phyloP scores from a whole-genome alignment of 1,140 invertebrate species.

The Battus philenor region DNA sequence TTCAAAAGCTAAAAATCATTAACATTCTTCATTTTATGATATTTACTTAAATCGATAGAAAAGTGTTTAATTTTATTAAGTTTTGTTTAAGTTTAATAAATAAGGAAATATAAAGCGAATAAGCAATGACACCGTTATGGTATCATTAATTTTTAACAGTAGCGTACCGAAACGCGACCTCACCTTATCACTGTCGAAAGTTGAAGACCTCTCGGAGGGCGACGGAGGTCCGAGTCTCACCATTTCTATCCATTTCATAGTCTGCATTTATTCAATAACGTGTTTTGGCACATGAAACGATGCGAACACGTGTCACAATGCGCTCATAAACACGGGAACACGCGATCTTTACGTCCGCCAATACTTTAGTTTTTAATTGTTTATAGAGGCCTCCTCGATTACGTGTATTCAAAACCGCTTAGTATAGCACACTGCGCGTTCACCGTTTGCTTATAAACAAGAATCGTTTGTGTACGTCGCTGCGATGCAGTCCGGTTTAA shows the following conservation, averaged over 20 bases:
- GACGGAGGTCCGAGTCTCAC: slow-evolving; percentile 53
- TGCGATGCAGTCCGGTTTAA: slow-evolving; percentile 28
- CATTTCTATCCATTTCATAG: slow-evolving; percentile 70
- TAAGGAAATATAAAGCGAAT: background rate
- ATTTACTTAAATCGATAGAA: no score
- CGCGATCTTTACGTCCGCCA: slow-evolving; percentile 44
- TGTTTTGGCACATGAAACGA: slow-evolving; percentile 30
- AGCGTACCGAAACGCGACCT: slow-evolving; percentile 23
- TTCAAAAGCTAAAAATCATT: no score
- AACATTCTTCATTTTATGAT: background rate
- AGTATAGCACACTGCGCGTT: slow-evolving; percentile 31
- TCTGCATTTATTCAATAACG: slow-evolving; percentile 49
- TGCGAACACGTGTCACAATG: slow-evolving; percentile 29
- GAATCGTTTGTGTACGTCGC: slow-evolving; percentile 28
- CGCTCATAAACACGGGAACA: slow-evolving; percentile 28
- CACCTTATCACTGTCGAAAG: slow-evolving; percentile 61
- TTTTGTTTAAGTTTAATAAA: no score
- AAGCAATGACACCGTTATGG: background rate
- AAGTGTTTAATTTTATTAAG: no score
- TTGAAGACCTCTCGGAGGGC: slow-evolving; percentile 47
- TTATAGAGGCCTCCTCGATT: slow-evolving; percentile 56
- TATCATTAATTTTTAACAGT: background rate
- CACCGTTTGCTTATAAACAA: slow-evolving; percentile 58
- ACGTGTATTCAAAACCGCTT: slow-evolving; percentile 44
- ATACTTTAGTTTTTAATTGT: slow-evolving; percentile 29